Conservation (phyloP, 2,888 invertebrate genomes). For the Diadegma fenestrale region DNA sequence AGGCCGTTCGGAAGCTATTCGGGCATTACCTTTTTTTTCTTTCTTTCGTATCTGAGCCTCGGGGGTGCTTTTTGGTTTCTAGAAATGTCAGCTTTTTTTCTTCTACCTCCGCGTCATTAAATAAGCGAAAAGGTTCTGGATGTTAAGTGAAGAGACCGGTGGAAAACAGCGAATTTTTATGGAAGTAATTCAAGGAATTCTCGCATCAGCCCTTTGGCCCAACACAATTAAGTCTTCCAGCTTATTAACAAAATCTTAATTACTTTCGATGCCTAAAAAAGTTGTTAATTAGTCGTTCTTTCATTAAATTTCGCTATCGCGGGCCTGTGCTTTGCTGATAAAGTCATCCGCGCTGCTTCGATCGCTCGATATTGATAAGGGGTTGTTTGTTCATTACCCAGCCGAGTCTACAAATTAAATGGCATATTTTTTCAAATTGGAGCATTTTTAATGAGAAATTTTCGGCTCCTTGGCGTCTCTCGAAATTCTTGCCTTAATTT, state of each 20-base stretch:
- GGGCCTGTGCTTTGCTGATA: not conserved
- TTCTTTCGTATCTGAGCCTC: not conserved
- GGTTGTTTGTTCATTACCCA: not conserved
- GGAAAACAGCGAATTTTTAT: not conserved
- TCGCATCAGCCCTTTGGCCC: not conserved
- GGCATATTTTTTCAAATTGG: not conserved
- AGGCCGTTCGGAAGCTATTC: conserved; percentile 18
- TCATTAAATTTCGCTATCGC: not conserved
- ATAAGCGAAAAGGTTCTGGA: conserved; percentile 3
- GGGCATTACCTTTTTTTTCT: conserved; percentile 7
- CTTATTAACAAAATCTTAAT: conserved; percentile 62
- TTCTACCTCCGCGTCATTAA: conserved; percentile 26
- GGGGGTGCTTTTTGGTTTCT: conserved; percentile 15
- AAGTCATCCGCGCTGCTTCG: not conserved
- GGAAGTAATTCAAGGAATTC: not conserved
- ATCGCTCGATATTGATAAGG: not conserved
- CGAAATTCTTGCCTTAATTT: not conserved
- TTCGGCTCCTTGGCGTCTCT: not conserved
- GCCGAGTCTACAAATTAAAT: not conserved
- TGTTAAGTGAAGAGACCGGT: not conserved
- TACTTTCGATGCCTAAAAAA: conserved; percentile 33
- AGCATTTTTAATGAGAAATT: not conserved
- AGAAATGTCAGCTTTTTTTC: conserved; percentile 43
- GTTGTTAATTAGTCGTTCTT: conserved; percentile 47
- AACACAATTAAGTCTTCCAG: not conserved